These are phyloP conservation scores for Megalopta genalis DNA, from an alignment of 1,140 invertebrate species.

Conservation along the genomic window DNA sequence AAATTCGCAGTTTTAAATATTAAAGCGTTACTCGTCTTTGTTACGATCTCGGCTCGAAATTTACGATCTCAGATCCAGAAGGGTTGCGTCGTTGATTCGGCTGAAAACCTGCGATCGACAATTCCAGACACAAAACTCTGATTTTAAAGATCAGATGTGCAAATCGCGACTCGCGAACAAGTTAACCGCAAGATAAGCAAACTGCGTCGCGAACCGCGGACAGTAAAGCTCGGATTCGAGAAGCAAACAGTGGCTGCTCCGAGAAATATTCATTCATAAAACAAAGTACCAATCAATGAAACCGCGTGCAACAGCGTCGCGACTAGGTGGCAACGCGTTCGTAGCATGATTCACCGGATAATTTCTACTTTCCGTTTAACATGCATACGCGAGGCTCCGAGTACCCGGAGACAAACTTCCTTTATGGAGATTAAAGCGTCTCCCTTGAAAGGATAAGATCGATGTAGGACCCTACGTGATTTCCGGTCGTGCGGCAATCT, in stretches of 20 bases:
- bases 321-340: neutral
- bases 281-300: neutral
- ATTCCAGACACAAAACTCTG: too few relatives aligned
- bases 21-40: too few relatives aligned
- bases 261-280: neutral
- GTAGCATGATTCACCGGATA: slow-evolving; percentile 25
- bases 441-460: slow-evolving; percentile 47
- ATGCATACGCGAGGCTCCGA: slow-evolving; percentile 11
- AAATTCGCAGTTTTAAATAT: too few relatives aligned
- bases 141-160: too few relatives aligned
- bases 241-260: neutral
- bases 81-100: too few relatives aligned
- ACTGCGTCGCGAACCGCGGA: too few relatives aligned
- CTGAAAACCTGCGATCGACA: too few relatives aligned
- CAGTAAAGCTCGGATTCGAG: too few relatives aligned
- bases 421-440: slow-evolving; percentile 51
- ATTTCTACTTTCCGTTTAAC: slow-evolving; percentile 52
- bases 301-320: neutral
- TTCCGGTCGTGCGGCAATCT: slow-evolving; percentile 17
- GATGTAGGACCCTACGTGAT: slow-evolving; percentile 40
- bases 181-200: too few relatives aligned
- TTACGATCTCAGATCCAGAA: too few relatives aligned
- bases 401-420: slow-evolving; percentile 57
- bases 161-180: too few relatives aligned
- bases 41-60: too few relatives aligned